Base-by-base conservation (phyloP, 2,888 invertebrate genomes). In the Gari tellinella region DNA sequence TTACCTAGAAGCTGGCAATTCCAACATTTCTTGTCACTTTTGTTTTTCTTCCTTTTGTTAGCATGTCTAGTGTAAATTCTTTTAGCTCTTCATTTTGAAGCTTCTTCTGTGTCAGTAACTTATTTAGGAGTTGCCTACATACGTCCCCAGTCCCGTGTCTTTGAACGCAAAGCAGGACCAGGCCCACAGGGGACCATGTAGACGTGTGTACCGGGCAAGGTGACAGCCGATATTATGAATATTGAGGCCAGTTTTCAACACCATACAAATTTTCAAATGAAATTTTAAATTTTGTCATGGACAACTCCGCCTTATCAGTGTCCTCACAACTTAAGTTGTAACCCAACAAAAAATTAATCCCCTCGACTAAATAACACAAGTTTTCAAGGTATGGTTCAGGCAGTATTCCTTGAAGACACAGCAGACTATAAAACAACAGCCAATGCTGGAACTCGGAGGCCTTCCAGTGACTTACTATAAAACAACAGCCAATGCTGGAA, bases 361-460 rank as follows among this genome's bases (percentile, higher is more conserved):
- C 62, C n/a, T 69, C 57, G n/a, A 69, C 57, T 37, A 69, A 38
- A 25, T 51, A 31, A 17, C 51, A 23, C 21, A 53, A 52, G 26
- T 70, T 56, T 26, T 46, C 40, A 17, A 70, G 21, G 37, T 70
- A 70, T 25, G 15, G n/a, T 25, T 51, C 19, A 26, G 41, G 37
- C 15, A 58, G 15, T 53, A 64, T 48, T 17, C 57, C 64, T 12
- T 56, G n/a, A 14, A 72, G n/a, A 61, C 60, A 65, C 8, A 65
- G 61, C 1, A 72, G 14, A 31, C 37, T 26, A 43, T 65, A 72
- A 45, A 51, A 63, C n/a, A 63, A 26, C 1, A 69, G 40, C 69
- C 69, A 69, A 10, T n/a, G n/a, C 40, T 72, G 72, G n/a, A 65
- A 53, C 53, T 72, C 72, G 31, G 72, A 63, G n/a, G 69, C 62